Percentiles rank a stretch among this genome's conserved stretches.
Conservation (phyloP, 2,888 invertebrate species). For the Diploptera punctata region DNA sequence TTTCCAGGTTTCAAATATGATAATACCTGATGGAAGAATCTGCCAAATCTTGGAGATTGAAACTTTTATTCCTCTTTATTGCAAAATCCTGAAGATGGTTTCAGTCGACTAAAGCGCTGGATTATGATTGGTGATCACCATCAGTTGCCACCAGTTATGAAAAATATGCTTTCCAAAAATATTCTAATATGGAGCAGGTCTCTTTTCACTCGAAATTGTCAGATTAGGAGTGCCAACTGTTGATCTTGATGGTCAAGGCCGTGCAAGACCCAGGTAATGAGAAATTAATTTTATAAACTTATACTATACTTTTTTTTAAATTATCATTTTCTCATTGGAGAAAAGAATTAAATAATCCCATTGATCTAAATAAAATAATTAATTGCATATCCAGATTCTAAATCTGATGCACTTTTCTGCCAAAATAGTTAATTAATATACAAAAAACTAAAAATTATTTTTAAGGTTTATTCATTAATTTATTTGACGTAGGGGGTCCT, state of each 20-base stretch:
- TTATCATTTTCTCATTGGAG: too few species aligned
- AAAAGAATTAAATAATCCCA: too few species aligned
- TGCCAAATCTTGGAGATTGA: conserved; percentile 99
- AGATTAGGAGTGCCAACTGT: conserved; percentile 96
- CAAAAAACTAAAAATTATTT: too few species aligned
- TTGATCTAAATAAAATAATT: too few species aligned
- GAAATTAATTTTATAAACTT: too few species aligned
- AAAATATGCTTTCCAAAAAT: conserved; percentile 99
- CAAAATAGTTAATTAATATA: too few species aligned
- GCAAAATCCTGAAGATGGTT: conserved; percentile 98
- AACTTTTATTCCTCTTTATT: conserved; percentile 97
- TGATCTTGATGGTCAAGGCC: conserved; percentile 96
- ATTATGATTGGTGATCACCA: conserved; percentile 99
- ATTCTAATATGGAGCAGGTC: conserved; percentile 99
- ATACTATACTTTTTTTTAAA: too few species aligned
- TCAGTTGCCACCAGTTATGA: conserved; percentile 98
- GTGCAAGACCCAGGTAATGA: conserved; percentile 87
- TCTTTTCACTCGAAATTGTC: conserved; percentile 94
- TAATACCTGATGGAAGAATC: conserved; percentile 99
- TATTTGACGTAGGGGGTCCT: too few species aligned
- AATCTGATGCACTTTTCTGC: too few species aligned
- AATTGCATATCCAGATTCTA: too few species aligned
- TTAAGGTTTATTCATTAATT: too few species aligned
- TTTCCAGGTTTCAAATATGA: conserved; percentile 90
- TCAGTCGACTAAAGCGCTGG: conserved; percentile 96